Conservation (phyloP, 92 coral and sea anemone species). For the Ricordea florida region DNA sequence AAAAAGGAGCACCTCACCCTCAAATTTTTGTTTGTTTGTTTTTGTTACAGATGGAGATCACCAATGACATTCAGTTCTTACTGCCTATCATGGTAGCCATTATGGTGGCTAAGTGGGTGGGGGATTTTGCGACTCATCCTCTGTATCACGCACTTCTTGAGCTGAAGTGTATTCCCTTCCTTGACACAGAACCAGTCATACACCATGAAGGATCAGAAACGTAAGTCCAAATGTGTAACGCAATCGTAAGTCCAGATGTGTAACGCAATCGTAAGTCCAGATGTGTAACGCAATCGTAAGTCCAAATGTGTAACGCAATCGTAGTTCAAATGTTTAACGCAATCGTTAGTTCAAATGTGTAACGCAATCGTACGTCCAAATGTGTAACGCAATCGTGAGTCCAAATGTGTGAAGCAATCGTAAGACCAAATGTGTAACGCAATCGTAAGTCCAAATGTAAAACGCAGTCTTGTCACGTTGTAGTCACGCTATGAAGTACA, state of each 20-base stretch:
- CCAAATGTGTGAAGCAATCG: too few species aligned
- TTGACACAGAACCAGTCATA: slow-evolving; percentile 95
- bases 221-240: slow-evolving; percentile 38
- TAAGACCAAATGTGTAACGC: too few species aligned
- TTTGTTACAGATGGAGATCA: slow-evolving; percentile 89
- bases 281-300: too few species aligned
- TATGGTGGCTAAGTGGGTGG: slow-evolving; percentile 99
- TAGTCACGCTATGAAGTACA: too few species aligned
- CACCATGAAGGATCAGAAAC: slow-evolving; percentile 82
- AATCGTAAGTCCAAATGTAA: too few species aligned
- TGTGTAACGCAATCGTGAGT: not conserved
- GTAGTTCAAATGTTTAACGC: too few species aligned
- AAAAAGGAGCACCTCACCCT: not conserved
- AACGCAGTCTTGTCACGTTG: too few species aligned
- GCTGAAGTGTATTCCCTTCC: slow-evolving; percentile 96
- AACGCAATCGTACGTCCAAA: too few species aligned
- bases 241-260: too few species aligned
- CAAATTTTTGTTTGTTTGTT: not conserved
- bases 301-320: too few species aligned
- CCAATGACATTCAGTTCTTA: slow-evolving; percentile 96
- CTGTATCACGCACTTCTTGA: slow-evolving; percentile 95
- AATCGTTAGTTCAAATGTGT: slow-evolving; percentile 54
- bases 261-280: not conserved
- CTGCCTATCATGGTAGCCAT: slow-evolving; percentile 98
- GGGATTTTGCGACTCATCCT: slow-evolving; percentile 98